phyloP scores from a whole-genome alignment of 1,140 invertebrate species.

The Olivierus martensii region DNA sequence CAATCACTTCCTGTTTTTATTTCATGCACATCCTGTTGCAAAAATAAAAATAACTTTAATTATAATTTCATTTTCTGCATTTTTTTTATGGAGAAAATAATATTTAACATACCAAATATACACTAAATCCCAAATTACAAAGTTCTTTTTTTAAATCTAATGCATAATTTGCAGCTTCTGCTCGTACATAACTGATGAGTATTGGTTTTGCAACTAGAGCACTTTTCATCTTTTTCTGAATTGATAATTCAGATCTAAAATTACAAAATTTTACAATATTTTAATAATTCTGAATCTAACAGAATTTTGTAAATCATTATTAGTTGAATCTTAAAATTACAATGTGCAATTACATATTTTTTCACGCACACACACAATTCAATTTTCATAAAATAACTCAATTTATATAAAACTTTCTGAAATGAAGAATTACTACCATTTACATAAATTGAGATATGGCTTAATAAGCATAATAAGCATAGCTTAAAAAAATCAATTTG shows the following conservation, averaged over 20 bases:
- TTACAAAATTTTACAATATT: slow-evolving; percentile 20
- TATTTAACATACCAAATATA: slow-evolving; percentile 28
- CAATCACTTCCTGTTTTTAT: slow-evolving; percentile 34
- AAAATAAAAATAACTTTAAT: background rate
- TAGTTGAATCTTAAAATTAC: background rate
- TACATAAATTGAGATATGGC: no score
- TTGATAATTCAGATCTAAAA: background rate
- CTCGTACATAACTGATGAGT: slow-evolving; percentile 34
- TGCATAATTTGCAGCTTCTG: slow-evolving; percentile 33
- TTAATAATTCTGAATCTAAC: slow-evolving; percentile 3
- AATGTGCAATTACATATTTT: no score
- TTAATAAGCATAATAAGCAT: no score
- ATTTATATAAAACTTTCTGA: no score
- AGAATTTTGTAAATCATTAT: background rate
- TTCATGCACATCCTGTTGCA: slow-evolving; percentile 34
- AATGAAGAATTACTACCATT: no score
- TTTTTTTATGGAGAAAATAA: background rate
- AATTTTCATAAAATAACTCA: no score
- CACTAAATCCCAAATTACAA: slow-evolving; percentile 26
- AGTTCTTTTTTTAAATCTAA: slow-evolving; percentile 30
- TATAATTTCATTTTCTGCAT: background rate
- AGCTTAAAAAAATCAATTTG: no score
- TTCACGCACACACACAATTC: no score
- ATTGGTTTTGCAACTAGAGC: slow-evolving; percentile 27
- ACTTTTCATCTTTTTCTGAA: slow-evolving; percentile 2